Percentiles rank a stretch among this genome's conserved stretches.
These are phyloP conservation scores for Synanthedon myopaeformis DNA, from an alignment of 2,888 invertebrate species.

Conservation along the genomic window DNA sequence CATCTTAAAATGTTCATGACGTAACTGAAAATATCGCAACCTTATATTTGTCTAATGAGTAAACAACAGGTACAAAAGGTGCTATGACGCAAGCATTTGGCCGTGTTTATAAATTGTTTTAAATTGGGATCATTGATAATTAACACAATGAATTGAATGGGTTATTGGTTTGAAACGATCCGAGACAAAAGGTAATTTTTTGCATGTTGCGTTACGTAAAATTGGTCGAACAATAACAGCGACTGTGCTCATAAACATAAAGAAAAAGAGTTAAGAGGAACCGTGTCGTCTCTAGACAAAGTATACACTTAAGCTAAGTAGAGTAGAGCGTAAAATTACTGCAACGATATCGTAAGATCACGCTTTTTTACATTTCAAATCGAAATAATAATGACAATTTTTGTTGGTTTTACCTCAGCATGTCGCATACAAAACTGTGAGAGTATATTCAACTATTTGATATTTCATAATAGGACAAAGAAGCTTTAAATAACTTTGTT, in stretches of 20 bases:
- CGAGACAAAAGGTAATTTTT: slow-evolving; percentile 2
- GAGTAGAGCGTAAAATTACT: not conserved
- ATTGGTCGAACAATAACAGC: not conserved
- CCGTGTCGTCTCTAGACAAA: not conserved
- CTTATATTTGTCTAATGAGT: not conserved
- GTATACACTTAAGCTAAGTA: not conserved
- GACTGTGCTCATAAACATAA: not conserved
- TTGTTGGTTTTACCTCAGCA: too few species aligned
- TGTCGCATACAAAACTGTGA: too few species aligned
- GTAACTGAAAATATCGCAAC: not conserved
- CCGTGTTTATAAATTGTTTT: not conserved
- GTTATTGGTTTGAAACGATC: slow-evolving; percentile 2
- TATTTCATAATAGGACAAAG: too few species aligned
- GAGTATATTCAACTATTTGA: too few species aligned
- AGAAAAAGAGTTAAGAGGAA: not conserved
- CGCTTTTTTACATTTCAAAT: too few species aligned
- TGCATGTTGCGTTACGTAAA: not conserved
- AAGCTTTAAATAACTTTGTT: too few species aligned
- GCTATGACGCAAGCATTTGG: not conserved
- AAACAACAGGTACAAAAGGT: not conserved
- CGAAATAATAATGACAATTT: too few species aligned
- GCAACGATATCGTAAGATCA: too few species aligned
- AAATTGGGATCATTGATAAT: not conserved
- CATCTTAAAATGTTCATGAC: too few species aligned
- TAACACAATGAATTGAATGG: slow-evolving; percentile 1